Percentiles rank a stretch among this genome's conserved stretches.
phyloP scores from a whole-genome alignment of 2,888 invertebrate genomes.

The Cepaea hortensis region DNA sequence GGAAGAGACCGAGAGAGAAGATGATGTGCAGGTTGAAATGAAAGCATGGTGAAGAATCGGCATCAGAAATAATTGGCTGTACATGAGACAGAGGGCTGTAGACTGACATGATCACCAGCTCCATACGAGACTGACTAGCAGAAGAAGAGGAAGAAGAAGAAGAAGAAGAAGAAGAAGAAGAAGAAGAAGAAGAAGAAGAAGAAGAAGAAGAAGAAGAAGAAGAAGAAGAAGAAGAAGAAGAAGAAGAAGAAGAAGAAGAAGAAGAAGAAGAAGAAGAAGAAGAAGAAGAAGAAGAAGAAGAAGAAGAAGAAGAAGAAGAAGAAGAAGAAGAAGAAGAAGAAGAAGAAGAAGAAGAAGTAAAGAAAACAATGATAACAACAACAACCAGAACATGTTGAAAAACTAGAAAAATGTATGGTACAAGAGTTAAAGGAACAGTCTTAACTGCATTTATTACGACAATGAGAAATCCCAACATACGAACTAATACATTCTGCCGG shows the following conservation, averaged over 20 bases:
- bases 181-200: neutral
- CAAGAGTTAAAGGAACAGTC: neutral
- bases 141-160: neutral
- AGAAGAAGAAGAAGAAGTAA: neutral
- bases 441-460: neutral
- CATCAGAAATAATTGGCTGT: no score
- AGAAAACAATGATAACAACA: neutral
- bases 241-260: neutral
- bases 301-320: neutral
- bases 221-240: neutral
- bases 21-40: no score
- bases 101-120: no score
- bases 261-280: neutral
- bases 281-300: neutral
- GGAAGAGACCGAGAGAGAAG: no score
- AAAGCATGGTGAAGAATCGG: neutral
- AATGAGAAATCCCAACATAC: no score
- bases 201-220: neutral
- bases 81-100: no score
- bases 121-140: no score
- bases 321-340: conserved; percentile 11
- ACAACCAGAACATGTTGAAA: neutral
- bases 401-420: neutral
- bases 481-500: no score
- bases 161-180: neutral